A percentile compares a stretch with the other conserved stretches of the same genome.
These are phyloP conservation scores for Cyprinella venusta DNA, from an alignment of 2,797 vertebrate genomes.

Conservation along the genomic window DNA sequence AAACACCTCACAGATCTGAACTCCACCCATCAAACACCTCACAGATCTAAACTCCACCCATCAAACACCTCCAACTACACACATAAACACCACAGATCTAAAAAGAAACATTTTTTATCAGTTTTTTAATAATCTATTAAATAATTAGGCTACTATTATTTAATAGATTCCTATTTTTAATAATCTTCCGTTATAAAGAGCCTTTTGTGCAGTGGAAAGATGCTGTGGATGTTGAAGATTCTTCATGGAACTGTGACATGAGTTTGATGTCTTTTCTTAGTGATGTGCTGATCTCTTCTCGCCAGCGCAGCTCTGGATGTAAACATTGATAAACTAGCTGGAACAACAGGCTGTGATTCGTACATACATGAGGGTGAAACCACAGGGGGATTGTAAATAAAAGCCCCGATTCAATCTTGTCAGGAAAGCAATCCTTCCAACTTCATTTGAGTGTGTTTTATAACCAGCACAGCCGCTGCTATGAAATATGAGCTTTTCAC, in stretches of 20 bases:
- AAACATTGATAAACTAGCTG: not conserved
- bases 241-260: not conserved
- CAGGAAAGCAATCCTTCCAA: not conserved
- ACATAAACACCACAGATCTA: not conserved
- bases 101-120: too few relatives aligned
- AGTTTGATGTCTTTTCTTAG: slow-evolving; percentile 5
- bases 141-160: too few relatives aligned
- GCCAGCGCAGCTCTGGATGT: slow-evolving; percentile 15
- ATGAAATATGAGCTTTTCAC: slow-evolving; percentile 64
- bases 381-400: not conserved
- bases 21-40: not conserved
- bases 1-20: too few relatives aligned
- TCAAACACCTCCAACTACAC: too few relatives aligned
- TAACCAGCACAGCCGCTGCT: slow-evolving; percentile 41
- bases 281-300: slow-evolving; percentile 3
- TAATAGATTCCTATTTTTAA: too few relatives aligned
- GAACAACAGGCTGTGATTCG: not conserved
- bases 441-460: not conserved
- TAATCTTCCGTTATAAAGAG: too few relatives aligned
- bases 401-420: not conserved
- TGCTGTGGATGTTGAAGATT: too few relatives aligned
- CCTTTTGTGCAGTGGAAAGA: too few relatives aligned
- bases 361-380: not conserved
- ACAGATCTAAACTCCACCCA: too few relatives aligned
- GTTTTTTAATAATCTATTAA: too few relatives aligned